These are phyloP conservation scores for Oegoconia quadripuncta DNA, from an alignment of 2,888 invertebrate species.

Conservation along the genomic window DNA sequence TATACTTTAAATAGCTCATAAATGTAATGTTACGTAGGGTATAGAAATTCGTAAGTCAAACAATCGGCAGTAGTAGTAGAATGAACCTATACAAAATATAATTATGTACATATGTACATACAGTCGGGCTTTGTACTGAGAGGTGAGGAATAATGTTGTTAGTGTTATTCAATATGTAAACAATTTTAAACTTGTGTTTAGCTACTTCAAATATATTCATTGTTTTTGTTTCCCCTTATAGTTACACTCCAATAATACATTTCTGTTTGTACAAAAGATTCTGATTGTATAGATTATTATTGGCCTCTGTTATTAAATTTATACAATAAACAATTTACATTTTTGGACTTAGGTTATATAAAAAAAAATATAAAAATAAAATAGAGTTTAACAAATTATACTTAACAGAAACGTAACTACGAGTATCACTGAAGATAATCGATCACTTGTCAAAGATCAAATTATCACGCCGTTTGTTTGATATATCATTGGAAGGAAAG, in stretches of 20 bases:
- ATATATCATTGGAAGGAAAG: constrained; percentile 40
- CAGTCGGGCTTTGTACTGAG: constrained; percentile 28
- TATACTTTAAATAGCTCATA: background rate
- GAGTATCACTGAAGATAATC: constrained; percentile 22
- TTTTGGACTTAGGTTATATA: too few species aligned
- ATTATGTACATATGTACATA: constrained; percentile 15
- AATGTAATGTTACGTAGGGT: constrained; percentile 35
- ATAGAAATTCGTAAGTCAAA: constrained; percentile 52
- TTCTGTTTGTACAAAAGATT: too few species aligned
- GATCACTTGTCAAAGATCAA: constrained; percentile 46
- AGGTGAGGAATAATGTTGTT: constrained; percentile 30
- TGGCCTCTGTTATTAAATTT: too few species aligned
- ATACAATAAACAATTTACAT: too few species aligned
- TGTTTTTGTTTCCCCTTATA: too few species aligned
- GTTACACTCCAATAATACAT: too few species aligned
- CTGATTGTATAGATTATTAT: too few species aligned
- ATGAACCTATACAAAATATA: constrained; percentile 29
- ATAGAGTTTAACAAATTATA: too few species aligned
- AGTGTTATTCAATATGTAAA: constrained; percentile 31
- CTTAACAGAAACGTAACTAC: constrained; percentile 14
- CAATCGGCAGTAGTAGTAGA: constrained; percentile 38
- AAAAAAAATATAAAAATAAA: too few species aligned
- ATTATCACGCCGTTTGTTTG: constrained; percentile 44
- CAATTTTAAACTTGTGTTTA: constrained; percentile 16
- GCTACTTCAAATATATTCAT: background rate